These are phyloP conservation scores for Silurus meridionalis DNA, from an alignment of 2,113 vertebrate species.

Conservation along the genomic window DNA sequence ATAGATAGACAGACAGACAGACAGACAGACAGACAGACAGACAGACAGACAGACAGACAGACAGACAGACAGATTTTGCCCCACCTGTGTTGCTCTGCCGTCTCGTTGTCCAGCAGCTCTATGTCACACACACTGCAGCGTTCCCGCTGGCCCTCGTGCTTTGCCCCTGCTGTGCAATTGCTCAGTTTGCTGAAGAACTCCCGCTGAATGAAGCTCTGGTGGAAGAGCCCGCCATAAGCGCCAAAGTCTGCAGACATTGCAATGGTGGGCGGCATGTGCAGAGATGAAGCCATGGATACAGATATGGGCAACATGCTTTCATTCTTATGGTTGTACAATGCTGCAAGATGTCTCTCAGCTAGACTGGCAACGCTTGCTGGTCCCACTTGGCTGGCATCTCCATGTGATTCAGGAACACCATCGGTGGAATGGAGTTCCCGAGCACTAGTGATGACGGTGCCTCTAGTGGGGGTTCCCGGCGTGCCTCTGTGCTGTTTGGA, in stretches of 20 bases:
- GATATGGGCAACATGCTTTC: slow-evolving; percentile 81
- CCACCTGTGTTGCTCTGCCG: slow-evolving; percentile 95
- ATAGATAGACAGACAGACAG: not conserved
- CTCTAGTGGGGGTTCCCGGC: slow-evolving; percentile 87
- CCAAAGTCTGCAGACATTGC: slow-evolving; percentile 93
- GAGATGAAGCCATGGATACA: slow-evolving; percentile 73
- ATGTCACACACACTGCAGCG: slow-evolving; percentile 89
- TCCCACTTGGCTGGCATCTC: slow-evolving; percentile 60
- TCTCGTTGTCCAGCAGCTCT: slow-evolving; percentile 90
- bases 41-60: not conserved
- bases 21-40: not conserved
- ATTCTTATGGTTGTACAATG: slow-evolving; percentile 85
- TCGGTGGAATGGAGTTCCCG: slow-evolving; percentile 85
- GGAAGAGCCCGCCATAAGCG: slow-evolving; percentile 86
- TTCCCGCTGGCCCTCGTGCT: slow-evolving; percentile 80
- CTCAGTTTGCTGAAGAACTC: slow-evolving; percentile 94
- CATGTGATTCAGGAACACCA: slow-evolving; percentile 62
- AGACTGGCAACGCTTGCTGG: slow-evolving; percentile 64
- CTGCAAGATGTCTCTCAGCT: slow-evolving; percentile 80
- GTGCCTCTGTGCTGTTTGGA: slow-evolving; percentile 81
- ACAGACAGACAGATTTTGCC: not conserved
- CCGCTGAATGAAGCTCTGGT: slow-evolving; percentile 92
- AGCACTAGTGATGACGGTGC: slow-evolving; percentile 96
- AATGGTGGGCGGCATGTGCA: slow-evolving; percentile 80
- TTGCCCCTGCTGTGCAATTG: slow-evolving; percentile 88